phyloP scores from a whole-genome alignment of 2,888 invertebrate species.

The Diarsia brunnea region DNA sequence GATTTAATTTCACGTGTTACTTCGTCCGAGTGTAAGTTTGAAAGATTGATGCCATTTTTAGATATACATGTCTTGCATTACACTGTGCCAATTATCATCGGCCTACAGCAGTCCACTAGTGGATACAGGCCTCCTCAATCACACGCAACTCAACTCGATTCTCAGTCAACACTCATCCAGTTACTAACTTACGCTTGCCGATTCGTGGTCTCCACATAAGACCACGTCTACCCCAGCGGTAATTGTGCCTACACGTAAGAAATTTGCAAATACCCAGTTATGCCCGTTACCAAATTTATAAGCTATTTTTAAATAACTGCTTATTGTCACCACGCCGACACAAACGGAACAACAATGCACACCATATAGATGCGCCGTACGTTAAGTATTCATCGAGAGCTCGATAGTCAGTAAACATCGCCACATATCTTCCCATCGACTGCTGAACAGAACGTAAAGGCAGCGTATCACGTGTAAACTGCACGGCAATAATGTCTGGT shows the following conservation, averaged over 20 bases:
- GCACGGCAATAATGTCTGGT: constrained; percentile 59
- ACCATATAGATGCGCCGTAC: neutral
- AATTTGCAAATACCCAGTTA: neutral
- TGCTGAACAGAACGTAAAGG: constrained; percentile 48
- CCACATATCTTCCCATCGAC: constrained; percentile 53
- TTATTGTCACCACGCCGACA: neutral
- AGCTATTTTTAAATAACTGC: neutral
- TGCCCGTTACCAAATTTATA: neutral
- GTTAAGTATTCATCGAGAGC: constrained; percentile 44
- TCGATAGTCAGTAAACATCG: constrained; percentile 46
- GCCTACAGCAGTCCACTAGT: too few relatives aligned
- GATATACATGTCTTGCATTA: too few relatives aligned
- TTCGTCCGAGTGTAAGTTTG: too few relatives aligned
- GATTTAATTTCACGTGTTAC: too few relatives aligned
- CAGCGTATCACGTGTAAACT: constrained; percentile 61
- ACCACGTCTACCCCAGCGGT: too few relatives aligned
- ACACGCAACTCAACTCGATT: too few relatives aligned
- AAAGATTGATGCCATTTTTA: too few relatives aligned
- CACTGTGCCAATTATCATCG: too few relatives aligned
- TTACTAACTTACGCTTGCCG: too few relatives aligned
- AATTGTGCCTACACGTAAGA: neutral
- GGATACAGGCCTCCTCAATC: too few relatives aligned
- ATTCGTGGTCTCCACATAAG: too few relatives aligned
- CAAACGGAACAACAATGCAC: constrained; percentile 9
- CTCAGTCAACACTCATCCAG: too few relatives aligned